These are phyloP conservation scores for Cliona cf. orientalis DNA, from an alignment of 37 sponge, comb jelly and placozoan species.

Conservation along the genomic window DNA sequence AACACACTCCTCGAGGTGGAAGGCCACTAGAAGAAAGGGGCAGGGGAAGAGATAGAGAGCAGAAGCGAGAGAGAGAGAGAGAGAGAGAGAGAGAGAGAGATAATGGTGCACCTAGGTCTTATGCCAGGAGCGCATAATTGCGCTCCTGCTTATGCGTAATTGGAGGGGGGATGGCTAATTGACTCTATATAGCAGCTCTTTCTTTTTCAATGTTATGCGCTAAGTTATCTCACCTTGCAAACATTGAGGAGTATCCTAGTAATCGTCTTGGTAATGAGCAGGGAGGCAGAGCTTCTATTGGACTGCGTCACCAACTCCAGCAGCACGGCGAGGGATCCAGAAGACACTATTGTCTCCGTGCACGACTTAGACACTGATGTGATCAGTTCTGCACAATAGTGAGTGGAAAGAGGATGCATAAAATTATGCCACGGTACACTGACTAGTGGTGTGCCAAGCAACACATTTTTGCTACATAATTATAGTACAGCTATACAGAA, in stretches of 20 bases:
- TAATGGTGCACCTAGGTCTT: no score
- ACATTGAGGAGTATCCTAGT: constrained; percentile 59
- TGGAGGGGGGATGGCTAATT: no score
- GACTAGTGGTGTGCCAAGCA: background rate
- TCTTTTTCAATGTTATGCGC: background rate
- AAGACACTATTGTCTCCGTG: constrained; percentile 25
- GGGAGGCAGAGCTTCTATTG: constrained; percentile 59
- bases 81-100: no score
- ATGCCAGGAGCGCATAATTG: no score
- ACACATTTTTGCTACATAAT: no score
- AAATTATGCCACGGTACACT: no score
- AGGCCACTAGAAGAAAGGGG: constrained; percentile 46
- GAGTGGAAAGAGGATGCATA: no score
- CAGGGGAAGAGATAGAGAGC: background rate
- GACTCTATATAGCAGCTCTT: no score
- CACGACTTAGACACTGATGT: constrained; percentile 60
- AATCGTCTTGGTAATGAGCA: constrained; percentile 31
- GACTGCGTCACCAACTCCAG: constrained; percentile 25
- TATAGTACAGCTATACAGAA: background rate
- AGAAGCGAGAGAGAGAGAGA: background rate
- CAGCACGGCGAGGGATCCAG: constrained; percentile 35
- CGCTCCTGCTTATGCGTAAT: no score
- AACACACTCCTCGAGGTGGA: constrained; percentile 33
- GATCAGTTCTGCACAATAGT: constrained; percentile 38
- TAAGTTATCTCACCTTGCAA: constrained; percentile 31